Evolutionary conservation across 2,113 vertebrate genomes (phyloP).

Genomic region (Cebidichthys violaceus): DNA sequence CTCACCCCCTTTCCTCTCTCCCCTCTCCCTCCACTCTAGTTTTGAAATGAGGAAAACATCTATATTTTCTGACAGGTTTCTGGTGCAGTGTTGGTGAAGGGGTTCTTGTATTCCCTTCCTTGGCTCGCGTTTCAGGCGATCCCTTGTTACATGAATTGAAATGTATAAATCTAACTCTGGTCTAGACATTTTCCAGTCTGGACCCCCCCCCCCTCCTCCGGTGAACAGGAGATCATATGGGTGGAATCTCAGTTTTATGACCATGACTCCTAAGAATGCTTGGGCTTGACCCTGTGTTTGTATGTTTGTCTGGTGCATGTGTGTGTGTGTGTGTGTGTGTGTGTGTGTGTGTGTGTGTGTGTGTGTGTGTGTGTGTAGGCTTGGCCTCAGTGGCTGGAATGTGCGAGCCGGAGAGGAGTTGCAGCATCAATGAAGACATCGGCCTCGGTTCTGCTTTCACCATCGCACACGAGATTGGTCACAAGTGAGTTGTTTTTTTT

Average conservation of each 20-base stretch:
- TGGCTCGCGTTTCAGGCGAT: conserved; percentile 91
- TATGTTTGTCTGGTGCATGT: conserved; percentile 62
- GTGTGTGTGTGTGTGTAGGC: conserved; percentile 80
- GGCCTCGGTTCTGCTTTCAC: conserved; percentile 99
- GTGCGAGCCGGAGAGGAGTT: conserved; percentile 99
- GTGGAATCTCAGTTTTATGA: conserved; percentile 89
- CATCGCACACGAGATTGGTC: conserved; percentile 99
- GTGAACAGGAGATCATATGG: conserved; percentile 79
- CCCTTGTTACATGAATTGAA: conserved; percentile 94
- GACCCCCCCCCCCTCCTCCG: neutral
- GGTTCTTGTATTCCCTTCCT: conserved; percentile 89
- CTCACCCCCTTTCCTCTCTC: conserved; percentile 21
- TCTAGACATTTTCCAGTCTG: conserved; percentile 94
- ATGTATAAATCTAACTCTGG: conserved; percentile 94
- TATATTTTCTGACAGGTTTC: conserved; percentile 63
- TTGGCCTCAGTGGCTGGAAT: conserved; percentile 99
- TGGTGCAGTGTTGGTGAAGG: conserved; percentile 20
- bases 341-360: conserved; percentile 50
- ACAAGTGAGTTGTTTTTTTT: too few species aligned
- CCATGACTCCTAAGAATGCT: conserved; percentile 85
- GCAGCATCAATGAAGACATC: conserved; percentile 99
- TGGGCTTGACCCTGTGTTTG: conserved; percentile 85
- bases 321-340: conserved; percentile 65
- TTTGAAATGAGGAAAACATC: conserved; percentile 88
- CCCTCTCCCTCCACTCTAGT: conserved; percentile 19